Evolutionary conservation across 2,888 invertebrate genomes (phyloP).

Genomic region (Chymomyza procnemis): DNA sequence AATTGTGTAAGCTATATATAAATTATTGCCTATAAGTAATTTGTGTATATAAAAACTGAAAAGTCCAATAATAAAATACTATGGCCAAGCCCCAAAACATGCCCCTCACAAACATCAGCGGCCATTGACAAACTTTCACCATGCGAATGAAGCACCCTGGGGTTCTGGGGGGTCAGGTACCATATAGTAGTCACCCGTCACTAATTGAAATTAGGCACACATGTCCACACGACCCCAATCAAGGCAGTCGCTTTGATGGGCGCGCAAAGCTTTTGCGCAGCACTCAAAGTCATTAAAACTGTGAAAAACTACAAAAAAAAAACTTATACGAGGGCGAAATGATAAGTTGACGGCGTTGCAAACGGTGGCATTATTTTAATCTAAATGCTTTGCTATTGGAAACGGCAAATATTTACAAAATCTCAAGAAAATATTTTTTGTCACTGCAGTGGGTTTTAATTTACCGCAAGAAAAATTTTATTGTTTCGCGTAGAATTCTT

Average conservation of each 20-base stretch:
- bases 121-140: conserved; percentile 49
- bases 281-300: conserved; percentile 55
- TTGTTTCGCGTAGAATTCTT: no score
- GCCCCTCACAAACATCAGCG: conserved; percentile 18
- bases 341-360: no score
- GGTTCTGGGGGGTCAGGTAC: conserved; percentile 40
- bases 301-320: background rate
- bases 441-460: no score
- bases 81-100: background rate
- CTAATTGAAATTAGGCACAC: conserved; percentile 28
- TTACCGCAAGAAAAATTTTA: no score
- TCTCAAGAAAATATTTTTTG: no score
- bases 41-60: background rate
- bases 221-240: background rate
- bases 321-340: background rate
- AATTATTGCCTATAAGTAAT: background rate
- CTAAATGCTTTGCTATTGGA: no score
- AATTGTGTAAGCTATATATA: background rate
- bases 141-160: conserved; percentile 44
- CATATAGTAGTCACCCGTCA: conserved; percentile 19
- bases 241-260: background rate
- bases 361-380: no score
- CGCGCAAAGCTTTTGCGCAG: conserved; percentile 56
- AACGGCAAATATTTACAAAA: no score
- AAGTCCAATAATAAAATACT: background rate